Conservation (phyloP, 2,888 invertebrate genomes). For the Rhogogaster chlorosoma region DNA sequence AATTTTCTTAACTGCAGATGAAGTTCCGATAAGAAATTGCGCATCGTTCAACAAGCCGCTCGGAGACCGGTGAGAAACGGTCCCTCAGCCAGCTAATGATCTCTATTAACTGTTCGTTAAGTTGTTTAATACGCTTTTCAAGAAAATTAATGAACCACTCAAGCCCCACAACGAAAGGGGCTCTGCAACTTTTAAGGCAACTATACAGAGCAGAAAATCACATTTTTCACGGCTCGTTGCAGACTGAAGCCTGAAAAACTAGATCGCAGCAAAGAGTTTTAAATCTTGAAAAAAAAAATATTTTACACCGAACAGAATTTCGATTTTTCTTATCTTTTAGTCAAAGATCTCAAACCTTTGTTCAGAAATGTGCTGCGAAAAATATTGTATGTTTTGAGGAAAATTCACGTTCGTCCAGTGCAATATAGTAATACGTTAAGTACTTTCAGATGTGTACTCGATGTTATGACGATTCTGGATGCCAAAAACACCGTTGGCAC, state of each 20-base stretch:
- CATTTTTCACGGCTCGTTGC: conserved; percentile 36
- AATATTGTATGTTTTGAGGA: too few species aligned
- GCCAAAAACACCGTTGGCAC: background rate
- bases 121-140: conserved; percentile 49
- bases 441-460: background rate
- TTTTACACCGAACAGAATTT: background rate
- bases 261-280: background rate
- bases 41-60: background rate
- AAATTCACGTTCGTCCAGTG: too few species aligned
- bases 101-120: conserved; percentile 49
- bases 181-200: conserved; percentile 25
- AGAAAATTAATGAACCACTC: conserved; percentile 50
- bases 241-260: conserved; percentile 10
- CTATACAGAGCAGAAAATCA: conserved; percentile 36
- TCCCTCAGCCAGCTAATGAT: conserved; percentile 27
- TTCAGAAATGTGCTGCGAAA: background rate
- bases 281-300: background rate
- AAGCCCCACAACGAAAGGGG: conserved; percentile 27
- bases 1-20: background rate
- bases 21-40: conserved; percentile 7
- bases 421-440: too few species aligned
- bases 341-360: background rate
- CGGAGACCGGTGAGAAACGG: background rate
- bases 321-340: background rate
- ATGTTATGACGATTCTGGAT: background rate